Evolutionary conservation across 2,113 vertebrate species (phyloP).

Genomic region (Gasterosteus aculeatus): DNA sequence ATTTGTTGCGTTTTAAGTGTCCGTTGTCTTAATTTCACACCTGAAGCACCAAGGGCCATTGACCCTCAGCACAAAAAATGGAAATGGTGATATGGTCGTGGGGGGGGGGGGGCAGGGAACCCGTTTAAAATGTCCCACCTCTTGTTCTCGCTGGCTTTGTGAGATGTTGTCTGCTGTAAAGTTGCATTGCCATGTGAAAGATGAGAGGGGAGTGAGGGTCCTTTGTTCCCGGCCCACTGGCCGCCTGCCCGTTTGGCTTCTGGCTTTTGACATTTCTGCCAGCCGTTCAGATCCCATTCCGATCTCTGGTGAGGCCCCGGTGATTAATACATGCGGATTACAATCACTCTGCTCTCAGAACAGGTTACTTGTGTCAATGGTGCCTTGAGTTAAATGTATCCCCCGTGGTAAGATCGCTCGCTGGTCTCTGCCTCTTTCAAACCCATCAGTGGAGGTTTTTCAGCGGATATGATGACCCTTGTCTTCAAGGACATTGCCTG

Average conservation of each 20-base stretch:
- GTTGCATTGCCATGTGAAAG: slow-evolving; percentile 55
- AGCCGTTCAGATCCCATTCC: slow-evolving; percentile 18
- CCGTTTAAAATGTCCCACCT: slow-evolving; percentile 31
- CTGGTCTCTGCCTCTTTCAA: not conserved
- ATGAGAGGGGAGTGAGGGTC: slow-evolving; percentile 62
- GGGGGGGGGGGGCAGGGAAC: not conserved
- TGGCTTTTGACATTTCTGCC: slow-evolving; percentile 34
- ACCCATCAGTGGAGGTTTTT: not conserved
- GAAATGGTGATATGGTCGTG: not conserved
- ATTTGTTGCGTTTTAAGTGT: slow-evolving; percentile 12
- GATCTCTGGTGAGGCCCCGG: not conserved
- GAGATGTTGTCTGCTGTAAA: slow-evolving; percentile 35
- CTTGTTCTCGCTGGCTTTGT: slow-evolving; percentile 2
- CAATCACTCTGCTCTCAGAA: not conserved
- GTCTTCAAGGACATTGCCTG: slow-evolving; percentile 65
- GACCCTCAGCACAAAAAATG: slow-evolving; percentile 6
- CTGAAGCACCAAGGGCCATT: not conserved
- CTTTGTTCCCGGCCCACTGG: slow-evolving; percentile 65
- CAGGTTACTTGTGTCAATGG: not conserved
- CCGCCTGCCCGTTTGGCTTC: slow-evolving; percentile 40
- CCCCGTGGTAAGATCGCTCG: not conserved
- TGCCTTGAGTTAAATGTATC: not conserved
- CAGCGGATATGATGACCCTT: slow-evolving; percentile 58
- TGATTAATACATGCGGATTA: not conserved
- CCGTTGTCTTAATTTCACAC: slow-evolving; percentile 9